A percentile compares a stretch with the other conserved stretches of the same genome.
Conservation (phyloP, 2,888 invertebrate genomes). For the Diarsia mendica region DNA sequence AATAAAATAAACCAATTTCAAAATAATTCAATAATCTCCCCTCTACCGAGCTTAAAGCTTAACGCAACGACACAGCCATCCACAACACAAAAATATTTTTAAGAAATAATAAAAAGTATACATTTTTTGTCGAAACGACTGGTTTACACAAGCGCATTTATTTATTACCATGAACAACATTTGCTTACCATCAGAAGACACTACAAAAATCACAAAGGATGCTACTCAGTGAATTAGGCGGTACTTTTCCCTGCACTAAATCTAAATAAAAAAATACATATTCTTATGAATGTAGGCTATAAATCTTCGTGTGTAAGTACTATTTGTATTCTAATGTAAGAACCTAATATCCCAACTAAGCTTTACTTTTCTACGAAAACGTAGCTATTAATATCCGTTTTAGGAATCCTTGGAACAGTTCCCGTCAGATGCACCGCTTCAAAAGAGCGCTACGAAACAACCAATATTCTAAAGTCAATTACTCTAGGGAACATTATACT, state of each 20-base stretch:
- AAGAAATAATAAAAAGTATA: slow-evolving; percentile 16
- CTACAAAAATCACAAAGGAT: slow-evolving; percentile 16
- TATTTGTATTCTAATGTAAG: slow-evolving; percentile 82
- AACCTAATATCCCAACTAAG: slow-evolving; percentile 83
- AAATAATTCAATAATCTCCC: slow-evolving; percentile 33
- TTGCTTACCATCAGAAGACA: slow-evolving; percentile 53
- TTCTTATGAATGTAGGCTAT: slow-evolving; percentile 90
- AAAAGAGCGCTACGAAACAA: slow-evolving; percentile 70
- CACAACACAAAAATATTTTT: slow-evolving; percentile 33
- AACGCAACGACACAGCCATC: slow-evolving; percentile 48
- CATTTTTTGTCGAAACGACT: slow-evolving; percentile 52
- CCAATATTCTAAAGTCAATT: slow-evolving; percentile 95
- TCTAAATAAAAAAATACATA: slow-evolving; percentile 77
- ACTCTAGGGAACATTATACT: slow-evolving; percentile 95
- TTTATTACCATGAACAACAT: slow-evolving; percentile 32
- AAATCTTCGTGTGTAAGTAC: slow-evolving; percentile 84
- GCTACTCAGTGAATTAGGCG: slow-evolving; percentile 74
- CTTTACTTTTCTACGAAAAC: slow-evolving; percentile 87
- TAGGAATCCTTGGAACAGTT: slow-evolving; percentile 77
- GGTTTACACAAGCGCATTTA: slow-evolving; percentile 24
- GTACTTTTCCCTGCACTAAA: slow-evolving; percentile 56
- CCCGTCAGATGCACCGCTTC: slow-evolving; percentile 77
- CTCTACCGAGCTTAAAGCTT: slow-evolving; percentile 48
- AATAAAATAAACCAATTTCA: slow-evolving; percentile 22
- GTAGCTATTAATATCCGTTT: slow-evolving; percentile 79